phyloP scores from a whole-genome alignment of 2,113 vertebrate genomes.

The Python bivittatus region DNA sequence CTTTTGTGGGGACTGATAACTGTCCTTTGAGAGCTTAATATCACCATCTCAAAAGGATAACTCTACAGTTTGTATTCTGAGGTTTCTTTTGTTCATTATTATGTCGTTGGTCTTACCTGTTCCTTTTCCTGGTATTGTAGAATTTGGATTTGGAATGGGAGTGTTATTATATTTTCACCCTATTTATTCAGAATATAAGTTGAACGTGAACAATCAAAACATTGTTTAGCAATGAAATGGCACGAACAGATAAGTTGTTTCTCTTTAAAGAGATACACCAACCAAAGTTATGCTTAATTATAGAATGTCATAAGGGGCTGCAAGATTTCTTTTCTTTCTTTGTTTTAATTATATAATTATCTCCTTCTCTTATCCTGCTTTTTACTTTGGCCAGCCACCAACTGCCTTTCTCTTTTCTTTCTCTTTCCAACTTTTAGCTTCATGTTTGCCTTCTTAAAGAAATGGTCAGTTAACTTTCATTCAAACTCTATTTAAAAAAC shows the following conservation, averaged over 20 bases:
- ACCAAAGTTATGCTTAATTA: not conserved
- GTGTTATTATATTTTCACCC: not conserved
- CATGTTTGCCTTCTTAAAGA: not conserved
- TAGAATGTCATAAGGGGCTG: not conserved
- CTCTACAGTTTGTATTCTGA: no score
- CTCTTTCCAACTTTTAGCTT: not conserved
- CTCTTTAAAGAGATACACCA: not conserved
- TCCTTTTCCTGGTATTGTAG: not conserved
- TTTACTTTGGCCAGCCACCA: not conserved
- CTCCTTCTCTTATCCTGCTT: not conserved
- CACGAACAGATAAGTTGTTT: not conserved
- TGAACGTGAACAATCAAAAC: not conserved
- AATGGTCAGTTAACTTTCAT: not conserved
- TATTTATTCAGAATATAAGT: not conserved
- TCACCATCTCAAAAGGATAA: no score
- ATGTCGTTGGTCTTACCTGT: not conserved
- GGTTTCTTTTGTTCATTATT: no score
- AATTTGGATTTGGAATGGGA: not conserved
- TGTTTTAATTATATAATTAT: not conserved
- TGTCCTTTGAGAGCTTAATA: not conserved
- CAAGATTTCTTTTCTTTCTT: not conserved
- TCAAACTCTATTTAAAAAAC: not conserved
- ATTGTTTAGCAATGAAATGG: not conserved
- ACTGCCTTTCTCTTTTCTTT: not conserved
- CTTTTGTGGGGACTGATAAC: not conserved